Conservation (phyloP, 2,888 invertebrate genomes). For the Diploptera punctata region DNA sequence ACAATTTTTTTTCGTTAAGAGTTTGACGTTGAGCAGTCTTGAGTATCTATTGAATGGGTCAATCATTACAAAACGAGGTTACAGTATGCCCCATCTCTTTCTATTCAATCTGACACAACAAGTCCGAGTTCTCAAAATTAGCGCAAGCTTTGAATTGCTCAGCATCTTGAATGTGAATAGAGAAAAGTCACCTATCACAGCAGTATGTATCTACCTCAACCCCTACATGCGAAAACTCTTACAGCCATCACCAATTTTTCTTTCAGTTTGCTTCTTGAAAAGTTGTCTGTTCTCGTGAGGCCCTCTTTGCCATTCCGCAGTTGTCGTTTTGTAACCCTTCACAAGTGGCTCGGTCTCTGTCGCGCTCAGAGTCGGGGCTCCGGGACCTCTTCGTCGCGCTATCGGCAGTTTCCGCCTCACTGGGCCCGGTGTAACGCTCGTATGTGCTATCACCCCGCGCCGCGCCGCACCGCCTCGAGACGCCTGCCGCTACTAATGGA, state of each 20-base stretch:
- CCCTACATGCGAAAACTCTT: no score
- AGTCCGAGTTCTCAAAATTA: no score
- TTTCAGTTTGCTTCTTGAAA: slow-evolving; percentile 2
- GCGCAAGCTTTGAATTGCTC: no score
- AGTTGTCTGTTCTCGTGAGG: slow-evolving; percentile 8
- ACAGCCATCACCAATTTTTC: background rate
- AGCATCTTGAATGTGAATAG: no score
- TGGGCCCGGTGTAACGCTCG: slow-evolving; percentile 24
- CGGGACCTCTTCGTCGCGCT: slow-evolving; percentile 16
- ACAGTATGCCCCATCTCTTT: no score
- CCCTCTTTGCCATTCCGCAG: background rate
- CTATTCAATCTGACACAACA: no score
- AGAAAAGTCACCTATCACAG: no score
- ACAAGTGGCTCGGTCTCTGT: background rate
- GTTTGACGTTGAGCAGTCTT: no score
- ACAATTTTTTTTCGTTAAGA: no score
- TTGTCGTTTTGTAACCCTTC: background rate
- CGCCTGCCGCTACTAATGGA: slow-evolving; percentile 35
- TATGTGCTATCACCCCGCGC: slow-evolving; percentile 17
- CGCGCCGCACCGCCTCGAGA: slow-evolving; percentile 4
- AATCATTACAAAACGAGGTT: no score
- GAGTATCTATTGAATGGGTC: no score
- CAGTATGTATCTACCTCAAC: no score
- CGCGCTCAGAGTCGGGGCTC: background rate
- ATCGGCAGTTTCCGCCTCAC: slow-evolving; percentile 39